Evolutionary conservation across 2,797 vertebrate species (phyloP), one percentile per base, ranked within the genome.

Genomic region (Falco cherrug): DNA sequence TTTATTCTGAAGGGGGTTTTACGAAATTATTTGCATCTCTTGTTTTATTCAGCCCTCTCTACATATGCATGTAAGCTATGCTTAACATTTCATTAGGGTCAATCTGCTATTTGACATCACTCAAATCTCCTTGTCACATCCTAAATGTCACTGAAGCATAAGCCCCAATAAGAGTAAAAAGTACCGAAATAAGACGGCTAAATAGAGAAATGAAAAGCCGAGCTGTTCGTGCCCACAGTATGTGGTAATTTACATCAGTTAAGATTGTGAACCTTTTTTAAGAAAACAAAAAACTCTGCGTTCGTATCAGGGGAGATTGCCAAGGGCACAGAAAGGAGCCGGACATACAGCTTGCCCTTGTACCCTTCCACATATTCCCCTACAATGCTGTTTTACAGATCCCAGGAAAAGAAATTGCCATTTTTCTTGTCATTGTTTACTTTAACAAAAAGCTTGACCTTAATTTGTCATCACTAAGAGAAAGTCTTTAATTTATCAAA

Each of bases 41-140:
- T 54, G 51, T 78, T 93, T 92, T 75, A 90, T 88, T 96, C 73
- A 84, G 0, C 54, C 39, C 26, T 69, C 54, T 81, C 64, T 63
- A 54, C 33, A 71, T 64, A 64, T 28, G 41, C 65, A 85, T 94
- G 83, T 95, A 93, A 96, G 90, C 81, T 92, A 56, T 94, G 64
- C 84, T 94, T 94, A 96, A 77, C 86, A 67, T 93, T 95, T 94
- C 92, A 94, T 86, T 94, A 69, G 81, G 95, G 95, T 93, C 93
- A 97, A 78, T 91, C 92, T 94, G 82, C 73, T 92, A 79, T 91
- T 85, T 93, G 94, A 92, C 87, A 95, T 93, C 88, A 87, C 65
- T 93, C 89, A 56, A 74, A 92, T 93, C 87, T 93, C 84, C 89
- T 81, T 89, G 76, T 88, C 73, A 45, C 83, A 76, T 95, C 74